A percentile compares a stretch with the other conserved stretches of the same genome.
These are phyloP conservation scores for Drosophila prostipennis DNA, from an alignment of 2,888 invertebrate species.

Conservation along the genomic window DNA sequence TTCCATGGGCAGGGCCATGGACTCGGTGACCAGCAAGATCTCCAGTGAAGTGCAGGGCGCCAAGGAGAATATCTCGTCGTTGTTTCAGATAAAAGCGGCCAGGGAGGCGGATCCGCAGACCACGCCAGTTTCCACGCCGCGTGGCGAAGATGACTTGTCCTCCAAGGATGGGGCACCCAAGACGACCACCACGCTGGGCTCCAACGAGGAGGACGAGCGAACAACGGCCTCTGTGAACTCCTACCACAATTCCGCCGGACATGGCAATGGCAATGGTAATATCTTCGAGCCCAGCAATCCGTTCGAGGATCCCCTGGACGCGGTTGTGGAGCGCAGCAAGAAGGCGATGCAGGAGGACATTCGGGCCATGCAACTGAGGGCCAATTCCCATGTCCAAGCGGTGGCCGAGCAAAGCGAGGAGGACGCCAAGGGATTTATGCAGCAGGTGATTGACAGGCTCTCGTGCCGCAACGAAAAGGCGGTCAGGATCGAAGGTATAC, in stretches of 20 bases:
- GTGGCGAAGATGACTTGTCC: conserved; percentile 27
- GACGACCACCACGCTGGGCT: conserved; percentile 57
- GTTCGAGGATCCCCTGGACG: conserved; percentile 67
- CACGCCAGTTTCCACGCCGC: conserved; percentile 53
- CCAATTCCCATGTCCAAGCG: conserved; percentile 33
- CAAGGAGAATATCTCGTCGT: conserved; percentile 74
- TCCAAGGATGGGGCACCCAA: conserved; percentile 46
- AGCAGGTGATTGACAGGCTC: conserved; percentile 78
- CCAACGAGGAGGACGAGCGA: conserved; percentile 80
- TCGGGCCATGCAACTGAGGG: conserved; percentile 59
- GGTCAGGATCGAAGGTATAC: conserved; percentile 78
- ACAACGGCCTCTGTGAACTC: conserved; percentile 84
- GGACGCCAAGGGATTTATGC: conserved; percentile 75
- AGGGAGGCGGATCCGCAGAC: conserved; percentile 50
- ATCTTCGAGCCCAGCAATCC: conserved; percentile 58
- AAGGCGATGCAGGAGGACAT: conserved; percentile 74
- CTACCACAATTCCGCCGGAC: conserved; percentile 73
- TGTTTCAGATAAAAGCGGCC: conserved; percentile 76
- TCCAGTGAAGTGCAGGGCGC: conserved; percentile 74
- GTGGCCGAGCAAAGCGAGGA: conserved; percentile 37
- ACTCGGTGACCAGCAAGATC: conserved; percentile 70
- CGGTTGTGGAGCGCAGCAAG: conserved; percentile 71
- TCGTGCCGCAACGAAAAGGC: conserved; percentile 81
- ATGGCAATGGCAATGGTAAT: conserved; percentile 60
- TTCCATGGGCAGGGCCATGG: conserved; percentile 69